Percentiles rank a stretch among this genome's conserved stretches.
Conservation (phyloP, 2,888 invertebrate genomes). For the Plagodis dolabraria region DNA sequence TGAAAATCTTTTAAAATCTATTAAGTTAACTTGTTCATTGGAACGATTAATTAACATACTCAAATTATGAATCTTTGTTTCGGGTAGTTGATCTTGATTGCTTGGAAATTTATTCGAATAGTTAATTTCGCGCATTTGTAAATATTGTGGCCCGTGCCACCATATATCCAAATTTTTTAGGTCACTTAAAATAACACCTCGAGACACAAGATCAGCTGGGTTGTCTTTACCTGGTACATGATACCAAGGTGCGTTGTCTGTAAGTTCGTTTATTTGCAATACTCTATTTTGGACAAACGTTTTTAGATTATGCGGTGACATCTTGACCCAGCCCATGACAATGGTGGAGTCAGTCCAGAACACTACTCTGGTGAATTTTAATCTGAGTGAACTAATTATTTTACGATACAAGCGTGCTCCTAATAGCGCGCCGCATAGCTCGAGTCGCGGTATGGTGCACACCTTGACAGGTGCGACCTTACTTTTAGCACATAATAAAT, state of each 20-base stretch:
- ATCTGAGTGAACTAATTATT: slow-evolving; percentile 22
- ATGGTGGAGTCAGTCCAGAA: slow-evolving; percentile 43
- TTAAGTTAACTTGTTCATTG: neutral
- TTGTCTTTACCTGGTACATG: slow-evolving; percentile 13
- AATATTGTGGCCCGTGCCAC: slow-evolving; percentile 20
- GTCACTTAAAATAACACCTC: slow-evolving; percentile 6
- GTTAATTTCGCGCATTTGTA: neutral
- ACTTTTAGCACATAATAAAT: slow-evolving; percentile 33
- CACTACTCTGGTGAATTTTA: slow-evolving; percentile 25
- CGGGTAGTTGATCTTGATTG: neutral
- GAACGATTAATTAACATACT: neutral
- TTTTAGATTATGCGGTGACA: slow-evolving; percentile 36
- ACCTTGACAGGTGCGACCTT: slow-evolving; percentile 38
- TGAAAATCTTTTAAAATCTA: slow-evolving; percentile 19
- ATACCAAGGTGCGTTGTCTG: slow-evolving; percentile 9
- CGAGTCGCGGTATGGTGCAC: slow-evolving; percentile 36
- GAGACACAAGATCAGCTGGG: slow-evolving; percentile 10
- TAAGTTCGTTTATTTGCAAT: slow-evolving; percentile 32
- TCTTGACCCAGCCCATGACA: slow-evolving; percentile 37
- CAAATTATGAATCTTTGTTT: neutral
- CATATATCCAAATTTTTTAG: slow-evolving; percentile 7
- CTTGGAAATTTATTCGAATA: neutral
- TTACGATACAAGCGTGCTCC: slow-evolving; percentile 32
- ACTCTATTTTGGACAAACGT: slow-evolving; percentile 38
- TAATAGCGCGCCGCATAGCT: slow-evolving; percentile 41